A percentile compares a stretch with the other conserved stretches of the same genome.
Evolutionary conservation across 1,140 invertebrate genomes (phyloP).

Genomic region (Drosophila pachea): DNA sequence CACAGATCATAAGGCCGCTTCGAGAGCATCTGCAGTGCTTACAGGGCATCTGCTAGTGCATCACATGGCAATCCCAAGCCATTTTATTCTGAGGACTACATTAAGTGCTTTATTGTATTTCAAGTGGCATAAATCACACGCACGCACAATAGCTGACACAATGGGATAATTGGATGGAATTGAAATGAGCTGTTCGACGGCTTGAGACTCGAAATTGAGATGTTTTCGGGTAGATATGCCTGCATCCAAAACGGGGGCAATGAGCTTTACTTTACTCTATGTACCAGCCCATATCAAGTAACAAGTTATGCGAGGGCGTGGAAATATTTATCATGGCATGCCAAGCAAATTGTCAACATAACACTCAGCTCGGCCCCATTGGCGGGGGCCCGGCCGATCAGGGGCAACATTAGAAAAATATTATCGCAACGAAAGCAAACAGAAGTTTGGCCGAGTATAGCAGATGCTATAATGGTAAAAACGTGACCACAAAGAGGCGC

Average conservation of each 20-base stretch:
- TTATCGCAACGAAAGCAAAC: conserved; percentile 41
- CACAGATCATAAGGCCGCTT: too few relatives aligned
- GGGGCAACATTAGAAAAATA: conserved; percentile 69
- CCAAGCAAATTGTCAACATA: conserved; percentile 61
- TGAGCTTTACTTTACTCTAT: not conserved
- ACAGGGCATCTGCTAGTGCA: conserved; percentile 1
- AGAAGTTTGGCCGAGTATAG: not conserved
- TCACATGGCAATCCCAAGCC: not conserved
- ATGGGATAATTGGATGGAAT: conserved; percentile 68
- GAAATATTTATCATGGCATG: conserved; percentile 56
- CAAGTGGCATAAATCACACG: conserved; percentile 73
- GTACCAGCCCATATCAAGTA: conserved; percentile 10
- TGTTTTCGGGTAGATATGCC: conserved; percentile 4
- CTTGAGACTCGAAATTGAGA: conserved; percentile 12
- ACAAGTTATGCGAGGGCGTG: conserved; percentile 30
- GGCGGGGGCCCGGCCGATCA: conserved; percentile 31
- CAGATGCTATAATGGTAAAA: conserved; percentile 59
- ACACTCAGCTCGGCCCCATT: conserved; percentile 17
- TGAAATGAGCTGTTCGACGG: conserved; percentile 64
- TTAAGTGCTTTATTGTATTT: conserved; percentile 59
- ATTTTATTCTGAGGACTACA: conserved; percentile 23
- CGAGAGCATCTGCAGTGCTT: not conserved
- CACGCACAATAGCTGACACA: conserved; percentile 54
- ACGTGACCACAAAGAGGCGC: conserved; percentile 64
- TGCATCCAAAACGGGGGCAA: conserved; percentile 9